A percentile compares a stretch with the other conserved stretches of the same genome.
phyloP scores from a whole-genome alignment of 2,113 vertebrate species.

The Archilochus colubris region DNA sequence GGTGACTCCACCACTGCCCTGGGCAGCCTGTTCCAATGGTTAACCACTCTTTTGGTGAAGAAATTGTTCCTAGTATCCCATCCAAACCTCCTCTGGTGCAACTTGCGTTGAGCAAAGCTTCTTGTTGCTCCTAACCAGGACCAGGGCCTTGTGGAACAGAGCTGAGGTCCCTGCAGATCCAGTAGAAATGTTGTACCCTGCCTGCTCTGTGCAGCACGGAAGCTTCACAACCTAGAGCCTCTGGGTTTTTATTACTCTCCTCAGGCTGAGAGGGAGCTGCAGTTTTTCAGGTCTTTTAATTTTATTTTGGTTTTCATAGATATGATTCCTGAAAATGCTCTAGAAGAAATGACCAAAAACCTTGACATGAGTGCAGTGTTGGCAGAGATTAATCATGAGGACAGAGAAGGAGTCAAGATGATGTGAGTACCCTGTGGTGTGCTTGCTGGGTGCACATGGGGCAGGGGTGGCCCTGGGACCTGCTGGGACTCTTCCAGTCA shows the following conservation, averaged over 20 bases:
- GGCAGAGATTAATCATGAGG: slow-evolving; percentile 82
- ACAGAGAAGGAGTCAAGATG: slow-evolving; percentile 87
- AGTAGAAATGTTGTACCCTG: background rate
- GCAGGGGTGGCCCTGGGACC: background rate
- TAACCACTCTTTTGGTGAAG: too few relatives aligned
- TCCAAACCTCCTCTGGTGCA: too few relatives aligned
- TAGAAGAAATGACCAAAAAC: slow-evolving; percentile 99
- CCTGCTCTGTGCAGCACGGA: accelerated
- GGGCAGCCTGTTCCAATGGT: too few relatives aligned
- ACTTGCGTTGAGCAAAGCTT: background rate
- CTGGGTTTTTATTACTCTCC: background rate
- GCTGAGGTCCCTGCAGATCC: background rate
- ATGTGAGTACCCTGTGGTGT: slow-evolving; percentile 80
- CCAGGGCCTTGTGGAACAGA: background rate
- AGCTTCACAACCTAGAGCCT: background rate
- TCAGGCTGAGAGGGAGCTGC: background rate
- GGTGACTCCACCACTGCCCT: too few relatives aligned
- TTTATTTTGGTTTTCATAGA: slow-evolving; percentile 68
- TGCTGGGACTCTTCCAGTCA: background rate
- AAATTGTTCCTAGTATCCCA: too few relatives aligned
- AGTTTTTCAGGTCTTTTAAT: background rate
- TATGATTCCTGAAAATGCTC: slow-evolving; percentile 97
- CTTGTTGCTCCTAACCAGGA: background rate
- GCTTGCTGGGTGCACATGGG: background rate
- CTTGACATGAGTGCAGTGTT: slow-evolving; percentile 93